Evolutionary conservation across 1,140 invertebrate species (phyloP).

Genomic region (Melanaphis sacchari): DNA sequence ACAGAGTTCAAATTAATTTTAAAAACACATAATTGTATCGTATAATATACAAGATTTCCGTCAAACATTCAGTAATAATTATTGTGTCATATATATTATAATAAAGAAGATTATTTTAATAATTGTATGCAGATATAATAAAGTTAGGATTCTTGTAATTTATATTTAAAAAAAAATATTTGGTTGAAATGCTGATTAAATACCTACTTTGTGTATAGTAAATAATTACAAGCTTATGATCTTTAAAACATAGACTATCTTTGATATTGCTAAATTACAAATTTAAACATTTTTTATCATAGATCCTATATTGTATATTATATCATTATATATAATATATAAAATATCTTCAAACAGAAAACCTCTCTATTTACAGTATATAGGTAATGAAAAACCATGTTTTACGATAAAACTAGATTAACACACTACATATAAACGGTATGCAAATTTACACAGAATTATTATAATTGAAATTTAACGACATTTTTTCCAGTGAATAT

Average conservation of each 20-base stretch:
- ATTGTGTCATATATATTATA: neutral
- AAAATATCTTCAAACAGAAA: neutral
- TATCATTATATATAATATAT: neutral
- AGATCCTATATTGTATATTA: too few relatives aligned
- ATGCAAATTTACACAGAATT: neutral
- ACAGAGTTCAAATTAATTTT: neutral
- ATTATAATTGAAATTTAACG: conserved; percentile 17
- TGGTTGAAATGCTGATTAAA: neutral
- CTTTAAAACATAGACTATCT: neutral
- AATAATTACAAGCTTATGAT: neutral
- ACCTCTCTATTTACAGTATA: neutral
- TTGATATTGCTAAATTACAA: neutral
- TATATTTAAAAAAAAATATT: neutral
- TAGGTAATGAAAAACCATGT: neutral
- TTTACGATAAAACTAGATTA: neutral
- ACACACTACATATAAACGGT: neutral
- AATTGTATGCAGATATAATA: neutral
- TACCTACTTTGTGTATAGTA: neutral
- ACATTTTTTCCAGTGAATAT: neutral
- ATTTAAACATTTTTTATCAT: neutral
- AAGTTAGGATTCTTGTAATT: neutral
- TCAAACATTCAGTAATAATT: neutral
- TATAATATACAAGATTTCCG: neutral
- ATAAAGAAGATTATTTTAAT: neutral
- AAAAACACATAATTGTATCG: neutral